A percentile compares a stretch with the other conserved stretches of the same genome.
Evolutionary conservation across 2,888 invertebrate genomes (phyloP).

Genomic region (Sicus ferrugineus): DNA sequence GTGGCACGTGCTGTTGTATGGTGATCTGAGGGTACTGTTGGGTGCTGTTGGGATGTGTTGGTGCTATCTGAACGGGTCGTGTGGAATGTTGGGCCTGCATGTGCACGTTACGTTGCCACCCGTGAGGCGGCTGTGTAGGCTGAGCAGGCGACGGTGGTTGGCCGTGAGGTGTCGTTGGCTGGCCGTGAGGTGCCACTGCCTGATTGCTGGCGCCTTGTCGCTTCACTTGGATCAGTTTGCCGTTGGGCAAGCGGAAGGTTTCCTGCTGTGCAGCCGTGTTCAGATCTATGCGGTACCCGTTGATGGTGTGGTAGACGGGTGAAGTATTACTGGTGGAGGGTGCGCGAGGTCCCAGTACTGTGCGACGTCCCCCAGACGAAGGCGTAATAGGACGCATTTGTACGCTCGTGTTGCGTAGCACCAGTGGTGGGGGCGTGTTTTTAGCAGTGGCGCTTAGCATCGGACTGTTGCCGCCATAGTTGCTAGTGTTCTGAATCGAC

Average conservation of each 20-base stretch:
- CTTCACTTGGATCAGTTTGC: slow-evolving; percentile 64
- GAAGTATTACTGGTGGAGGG: slow-evolving; percentile 47
- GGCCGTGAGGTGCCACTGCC: slow-evolving; percentile 32
- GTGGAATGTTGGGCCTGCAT: slow-evolving; percentile 37
- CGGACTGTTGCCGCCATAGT: slow-evolving; percentile 19
- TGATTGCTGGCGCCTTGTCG: slow-evolving; percentile 52
- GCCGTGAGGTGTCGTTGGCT: slow-evolving; percentile 31
- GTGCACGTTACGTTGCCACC: slow-evolving; percentile 34
- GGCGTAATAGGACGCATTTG: slow-evolving; percentile 51
- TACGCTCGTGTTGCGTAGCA: slow-evolving; percentile 55
- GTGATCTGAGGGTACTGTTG: slow-evolving; percentile 39
- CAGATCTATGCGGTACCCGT: slow-evolving; percentile 64
- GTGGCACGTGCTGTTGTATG: slow-evolving; percentile 44
- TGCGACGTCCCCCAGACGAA: slow-evolving; percentile 50
- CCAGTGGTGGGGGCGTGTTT: slow-evolving; percentile 54
- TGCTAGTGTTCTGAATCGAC: slow-evolving; percentile 44
- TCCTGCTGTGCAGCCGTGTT: slow-evolving; percentile 64
- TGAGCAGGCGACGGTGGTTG: slow-evolving; percentile 33
- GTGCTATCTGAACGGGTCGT: slow-evolving; percentile 44
- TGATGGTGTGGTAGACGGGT: slow-evolving; percentile 64
- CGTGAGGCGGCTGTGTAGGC: slow-evolving; percentile 31
- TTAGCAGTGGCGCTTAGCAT: slow-evolving; percentile 29
- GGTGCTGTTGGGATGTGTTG: slow-evolving; percentile 27
- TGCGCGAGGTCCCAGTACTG: slow-evolving; percentile 50
- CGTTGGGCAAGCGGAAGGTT: slow-evolving; percentile 63